Evolutionary conservation across 2,888 invertebrate species (phyloP).

Genomic region (Phengaris alcon): DNA sequence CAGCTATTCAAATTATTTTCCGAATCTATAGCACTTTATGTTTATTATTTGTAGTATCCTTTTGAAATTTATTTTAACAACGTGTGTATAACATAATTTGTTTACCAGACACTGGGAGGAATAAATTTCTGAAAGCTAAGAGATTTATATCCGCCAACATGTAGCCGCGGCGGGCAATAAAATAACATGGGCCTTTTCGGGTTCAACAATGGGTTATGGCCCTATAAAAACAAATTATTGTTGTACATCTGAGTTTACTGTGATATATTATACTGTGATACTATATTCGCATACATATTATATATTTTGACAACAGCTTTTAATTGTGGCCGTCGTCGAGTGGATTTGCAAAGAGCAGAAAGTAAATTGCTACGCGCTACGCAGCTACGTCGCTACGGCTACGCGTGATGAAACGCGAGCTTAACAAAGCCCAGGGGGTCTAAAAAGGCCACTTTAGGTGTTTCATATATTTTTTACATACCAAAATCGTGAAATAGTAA

Average conservation of each 20-base stretch:
- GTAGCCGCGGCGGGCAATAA: conserved; percentile 10
- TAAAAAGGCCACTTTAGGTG: no score
- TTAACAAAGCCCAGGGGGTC: no score
- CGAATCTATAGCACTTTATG: no score
- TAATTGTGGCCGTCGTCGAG: background rate
- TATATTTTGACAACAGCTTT: background rate
- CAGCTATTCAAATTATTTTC: no score
- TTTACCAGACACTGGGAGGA: background rate
- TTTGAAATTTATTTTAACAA: background rate
- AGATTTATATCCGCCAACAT: conserved; percentile 7
- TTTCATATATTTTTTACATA: no score
- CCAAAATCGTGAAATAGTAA: no score
- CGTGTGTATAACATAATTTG: background rate
- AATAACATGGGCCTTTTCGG: conserved; percentile 6
- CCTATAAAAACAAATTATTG: conserved; percentile 15
- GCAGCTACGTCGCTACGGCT: background rate
- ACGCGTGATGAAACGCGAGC: no score
- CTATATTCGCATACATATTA: background rate
- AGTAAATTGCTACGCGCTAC: background rate
- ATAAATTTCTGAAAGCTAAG: conserved; percentile 13
- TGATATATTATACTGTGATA: background rate
- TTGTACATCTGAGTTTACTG: background rate
- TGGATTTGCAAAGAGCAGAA: background rate
- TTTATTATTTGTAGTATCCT: no score
- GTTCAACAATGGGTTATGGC: conserved; percentile 8